Percentiles rank a stretch among this genome's conserved stretches.
These are phyloP conservation scores for Tringa solitaria DNA, from an alignment of 2,113 vertebrate genomes.

Conservation along the genomic window DNA sequence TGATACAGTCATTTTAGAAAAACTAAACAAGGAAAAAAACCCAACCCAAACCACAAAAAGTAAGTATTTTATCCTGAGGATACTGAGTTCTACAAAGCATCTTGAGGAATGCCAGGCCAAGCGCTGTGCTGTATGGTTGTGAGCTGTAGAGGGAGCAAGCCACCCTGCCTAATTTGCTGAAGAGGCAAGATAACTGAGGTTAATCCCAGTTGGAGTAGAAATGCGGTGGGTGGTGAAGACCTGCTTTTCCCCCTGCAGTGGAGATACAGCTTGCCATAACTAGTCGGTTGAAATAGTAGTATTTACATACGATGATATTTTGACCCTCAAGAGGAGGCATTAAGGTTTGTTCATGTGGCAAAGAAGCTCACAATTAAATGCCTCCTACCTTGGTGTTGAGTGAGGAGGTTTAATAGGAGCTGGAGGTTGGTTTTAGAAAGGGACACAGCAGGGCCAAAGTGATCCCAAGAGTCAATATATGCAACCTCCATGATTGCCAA, in stretches of 20 bases:
- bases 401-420: not conserved
- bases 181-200: not conserved
- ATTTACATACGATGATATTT: not conserved
- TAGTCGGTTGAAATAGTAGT: not conserved
- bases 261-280: not conserved
- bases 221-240: not conserved
- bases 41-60: not conserved
- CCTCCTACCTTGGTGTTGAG: not conserved
- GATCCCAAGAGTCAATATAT: not conserved
- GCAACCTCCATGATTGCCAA: accelerated
- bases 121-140: not conserved
- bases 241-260: not conserved
- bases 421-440: not conserved
- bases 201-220: not conserved
- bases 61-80: not conserved
- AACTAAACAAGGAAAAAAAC: not conserved
- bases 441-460: not conserved
- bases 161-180: not conserved
- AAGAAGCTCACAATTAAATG: not conserved
- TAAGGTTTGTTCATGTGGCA: not conserved
- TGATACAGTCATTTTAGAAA: not conserved
- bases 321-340: not conserved
- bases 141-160: not conserved
- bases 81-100: not conserved
- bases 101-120: not conserved